phyloP scores from a whole-genome alignment of 2,113 vertebrate genomes.

The Elephas maximus region DNA sequence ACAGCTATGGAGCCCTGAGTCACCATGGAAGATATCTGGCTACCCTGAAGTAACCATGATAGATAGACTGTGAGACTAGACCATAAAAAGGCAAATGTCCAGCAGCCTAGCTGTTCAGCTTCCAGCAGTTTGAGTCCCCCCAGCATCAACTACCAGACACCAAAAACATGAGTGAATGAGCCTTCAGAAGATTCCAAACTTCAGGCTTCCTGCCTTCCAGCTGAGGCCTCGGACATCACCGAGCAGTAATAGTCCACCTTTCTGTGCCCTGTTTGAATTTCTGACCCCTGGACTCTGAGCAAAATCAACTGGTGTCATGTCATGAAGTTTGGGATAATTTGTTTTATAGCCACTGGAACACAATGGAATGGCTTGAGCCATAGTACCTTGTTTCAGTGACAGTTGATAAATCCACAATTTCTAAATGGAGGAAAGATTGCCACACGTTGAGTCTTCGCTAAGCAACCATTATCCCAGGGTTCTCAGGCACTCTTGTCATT shows the following conservation, averaged over 20 bases:
- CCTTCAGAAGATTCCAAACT: fast-evolving
- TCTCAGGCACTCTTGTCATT: neutral
- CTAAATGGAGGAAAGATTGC: neutral
- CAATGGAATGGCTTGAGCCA: neutral
- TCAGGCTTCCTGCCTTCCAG: no score
- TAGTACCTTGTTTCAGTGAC: neutral
- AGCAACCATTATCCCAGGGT: no score
- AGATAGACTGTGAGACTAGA: neutral
- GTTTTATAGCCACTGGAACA: neutral
- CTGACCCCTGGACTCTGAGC: neutral
- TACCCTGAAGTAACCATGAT: no score
- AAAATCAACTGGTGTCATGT: neutral
- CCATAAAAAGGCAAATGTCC: neutral
- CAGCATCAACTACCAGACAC: neutral
- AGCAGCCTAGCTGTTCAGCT: neutral
- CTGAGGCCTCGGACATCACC: fast-evolving
- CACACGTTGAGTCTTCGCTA: neutral
- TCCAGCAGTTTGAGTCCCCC: no score
- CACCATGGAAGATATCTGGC: fast-evolving
- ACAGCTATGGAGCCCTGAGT: neutral
- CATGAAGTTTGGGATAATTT: neutral
- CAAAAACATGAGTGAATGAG: fast-evolving
- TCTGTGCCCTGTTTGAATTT: neutral
- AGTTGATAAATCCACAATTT: neutral
- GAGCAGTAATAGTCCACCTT: fast-evolving